These are phyloP conservation scores for Oncorhynchus keta DNA, from an alignment of 2,113 vertebrate genomes.

Conservation along the genomic window DNA sequence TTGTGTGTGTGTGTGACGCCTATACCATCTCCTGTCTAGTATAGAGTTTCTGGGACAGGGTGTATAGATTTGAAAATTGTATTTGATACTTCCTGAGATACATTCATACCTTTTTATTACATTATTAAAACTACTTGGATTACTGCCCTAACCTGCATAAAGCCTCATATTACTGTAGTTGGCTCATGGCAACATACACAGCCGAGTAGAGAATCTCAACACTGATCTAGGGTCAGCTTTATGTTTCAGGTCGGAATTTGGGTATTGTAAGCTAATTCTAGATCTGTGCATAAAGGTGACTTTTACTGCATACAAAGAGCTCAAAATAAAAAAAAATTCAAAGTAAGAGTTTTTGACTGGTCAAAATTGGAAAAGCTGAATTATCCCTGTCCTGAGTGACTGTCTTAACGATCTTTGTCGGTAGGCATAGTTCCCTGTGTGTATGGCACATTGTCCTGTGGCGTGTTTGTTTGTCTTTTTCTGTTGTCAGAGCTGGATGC, in stretches of 20 bases:
- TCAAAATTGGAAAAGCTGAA: constrained; percentile 52
- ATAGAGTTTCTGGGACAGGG: constrained; percentile 51
- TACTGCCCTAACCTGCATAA: no score
- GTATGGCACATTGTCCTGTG: constrained; percentile 31
- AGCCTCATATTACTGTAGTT: neutral
- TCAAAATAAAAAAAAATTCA: no score
- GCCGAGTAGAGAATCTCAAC: no score
- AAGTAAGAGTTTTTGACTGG: constrained; percentile 13
- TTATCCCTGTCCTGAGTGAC: constrained; percentile 37
- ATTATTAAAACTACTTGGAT: constrained; percentile 19
- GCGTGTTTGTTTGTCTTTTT: constrained; percentile 43
- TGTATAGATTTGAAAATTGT: constrained; percentile 22
- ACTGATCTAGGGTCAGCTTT: no score
- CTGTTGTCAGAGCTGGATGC: constrained; percentile 49
- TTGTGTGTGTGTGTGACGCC: no score
- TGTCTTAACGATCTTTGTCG: constrained; percentile 49
- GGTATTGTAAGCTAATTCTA: no score
- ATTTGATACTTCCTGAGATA: constrained; percentile 51
- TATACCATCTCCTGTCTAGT: constrained; percentile 29
- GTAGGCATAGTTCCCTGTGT: neutral
- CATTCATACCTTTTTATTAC: constrained; percentile 62
- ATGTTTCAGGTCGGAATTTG: neutral
- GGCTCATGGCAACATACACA: constrained; percentile 17
- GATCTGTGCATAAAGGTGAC: no score
- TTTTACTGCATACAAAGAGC: no score